These are phyloP conservation scores for Xyrauchen texanus DNA, from an alignment of 2,113 vertebrate genomes.

Conservation along the genomic window DNA sequence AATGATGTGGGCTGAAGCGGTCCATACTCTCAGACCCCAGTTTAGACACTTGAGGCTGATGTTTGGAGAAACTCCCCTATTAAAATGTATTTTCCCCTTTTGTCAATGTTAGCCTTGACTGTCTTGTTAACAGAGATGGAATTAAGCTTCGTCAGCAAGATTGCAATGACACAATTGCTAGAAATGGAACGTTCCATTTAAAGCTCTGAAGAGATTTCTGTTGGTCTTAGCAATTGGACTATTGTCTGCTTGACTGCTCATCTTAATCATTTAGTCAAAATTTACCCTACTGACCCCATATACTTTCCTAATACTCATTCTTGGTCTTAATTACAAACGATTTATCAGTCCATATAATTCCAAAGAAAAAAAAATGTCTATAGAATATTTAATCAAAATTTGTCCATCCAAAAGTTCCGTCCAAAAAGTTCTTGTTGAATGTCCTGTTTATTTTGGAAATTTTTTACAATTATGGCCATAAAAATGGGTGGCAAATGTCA, in stretches of 20 bases:
- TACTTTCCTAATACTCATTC: too few species aligned
- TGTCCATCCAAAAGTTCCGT: too few species aligned
- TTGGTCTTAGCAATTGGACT: neutral
- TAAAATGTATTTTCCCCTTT: neutral
- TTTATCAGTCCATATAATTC: too few species aligned
- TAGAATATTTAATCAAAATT: neutral
- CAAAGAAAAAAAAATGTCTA: too few species aligned
- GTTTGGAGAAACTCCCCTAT: constrained; percentile 14
- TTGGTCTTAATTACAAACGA: too few species aligned
- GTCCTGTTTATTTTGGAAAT: neutral
- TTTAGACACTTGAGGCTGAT: neutral
- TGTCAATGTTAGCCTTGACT: constrained; percentile 23
- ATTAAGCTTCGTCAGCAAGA: neutral
- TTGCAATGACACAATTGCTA: neutral
- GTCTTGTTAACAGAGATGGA: constrained; percentile 1
- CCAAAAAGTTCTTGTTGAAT: neutral
- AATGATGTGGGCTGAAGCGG: constrained; percentile 6
- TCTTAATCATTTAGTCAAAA: too few species aligned
- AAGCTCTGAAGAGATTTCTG: neutral
- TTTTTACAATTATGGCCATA: neutral
- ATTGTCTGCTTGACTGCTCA: neutral
- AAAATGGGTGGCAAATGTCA: neutral
- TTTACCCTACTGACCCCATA: too few species aligned
- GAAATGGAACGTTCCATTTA: neutral
- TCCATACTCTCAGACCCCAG: neutral